Evolutionary conservation across 2,888 invertebrate genomes (phyloP).

Genomic region (Cheilosia grossa): DNA sequence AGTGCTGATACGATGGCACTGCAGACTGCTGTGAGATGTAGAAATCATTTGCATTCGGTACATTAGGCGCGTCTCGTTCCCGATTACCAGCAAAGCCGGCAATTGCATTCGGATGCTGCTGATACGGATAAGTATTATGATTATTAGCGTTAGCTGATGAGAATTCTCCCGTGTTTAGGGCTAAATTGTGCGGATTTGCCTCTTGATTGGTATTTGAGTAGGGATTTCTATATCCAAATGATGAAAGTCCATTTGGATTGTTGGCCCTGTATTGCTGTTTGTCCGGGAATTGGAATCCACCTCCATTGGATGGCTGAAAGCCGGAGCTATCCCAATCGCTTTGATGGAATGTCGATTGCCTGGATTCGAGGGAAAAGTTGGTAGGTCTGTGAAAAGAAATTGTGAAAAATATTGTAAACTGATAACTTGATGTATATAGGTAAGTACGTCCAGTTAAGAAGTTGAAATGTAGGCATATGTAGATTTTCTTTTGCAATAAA

Average conservation of each 20-base stretch:
- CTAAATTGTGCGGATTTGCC: slow-evolving; percentile 70
- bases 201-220: slow-evolving; percentile 68
- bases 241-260: slow-evolving; percentile 49
- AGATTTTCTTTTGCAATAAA: too few species aligned
- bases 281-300: slow-evolving; percentile 57
- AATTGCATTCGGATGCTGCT: slow-evolving; percentile 68
- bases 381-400: slow-evolving; percentile 6
- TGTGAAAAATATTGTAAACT: not conserved
- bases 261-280: slow-evolving; percentile 56
- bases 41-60: slow-evolving; percentile 75
- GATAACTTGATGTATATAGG: too few species aligned
- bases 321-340: slow-evolving; percentile 35
- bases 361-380: slow-evolving; percentile 8
- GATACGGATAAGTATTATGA: slow-evolving; percentile 70
- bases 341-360: slow-evolving; percentile 55
- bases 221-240: slow-evolving; percentile 43
- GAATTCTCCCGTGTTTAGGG: slow-evolving; percentile 68
- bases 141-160: slow-evolving; percentile 58
- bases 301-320: slow-evolving; percentile 52
- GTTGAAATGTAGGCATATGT: too few species aligned
- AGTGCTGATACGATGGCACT: slow-evolving; percentile 60
- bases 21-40: slow-evolving; percentile 66
- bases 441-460: too few species aligned
- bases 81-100: slow-evolving; percentile 64
- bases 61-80: slow-evolving; percentile 63